Evolutionary conservation across 2,797 vertebrate genomes (phyloP), one percentile per base, ranked within the genome.

Genomic region (Chelonia mydas): DNA sequence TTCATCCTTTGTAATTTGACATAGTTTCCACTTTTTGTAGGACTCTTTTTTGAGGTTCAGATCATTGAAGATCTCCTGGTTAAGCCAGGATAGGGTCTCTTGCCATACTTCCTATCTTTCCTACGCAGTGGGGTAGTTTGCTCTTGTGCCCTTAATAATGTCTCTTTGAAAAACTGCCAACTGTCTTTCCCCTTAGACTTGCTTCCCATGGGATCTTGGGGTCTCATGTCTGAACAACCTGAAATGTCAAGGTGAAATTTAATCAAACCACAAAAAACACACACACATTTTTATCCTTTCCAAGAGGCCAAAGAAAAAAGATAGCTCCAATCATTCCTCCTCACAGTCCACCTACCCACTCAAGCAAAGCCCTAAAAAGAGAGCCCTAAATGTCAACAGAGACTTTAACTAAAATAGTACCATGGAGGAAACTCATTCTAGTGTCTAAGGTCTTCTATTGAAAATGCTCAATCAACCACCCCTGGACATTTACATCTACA

Each of bases 181-280:
- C 27, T 57, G 55, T 27, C 27, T 57, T 57, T 57, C 55, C 55
- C 27, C 55, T 57, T 57, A 28, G 55, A 57, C 3, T 27, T 57
- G 11, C 55, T 57, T 28, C 55, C 55, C 55, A 57, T 57, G 11
- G 55, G 55, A 57, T 28, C 55, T 57, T 57, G 27, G 55, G 27
- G 55, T 57, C 55, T 57, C 27, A 65, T 65, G 59, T n/a, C 31
- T 65, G 33, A 65, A 33, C 33, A 89, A 23, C 5, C 45, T 79
- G 7, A 49, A 5, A 72, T 0, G 7, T 7, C n/a, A 74, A 57
- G 28, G 27, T 33, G 13, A 55, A 94, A 47, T 17, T 83, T 0
- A 0, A 1, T 1, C 10, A 54, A 84, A 1, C 25, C 41, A 6
- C 33, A 12, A 31, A 10, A 25, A 3, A 45, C 37, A 72, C 17